phyloP scores from a whole-genome alignment of 2,113 vertebrate species.

The Perognathus longimembris region DNA sequence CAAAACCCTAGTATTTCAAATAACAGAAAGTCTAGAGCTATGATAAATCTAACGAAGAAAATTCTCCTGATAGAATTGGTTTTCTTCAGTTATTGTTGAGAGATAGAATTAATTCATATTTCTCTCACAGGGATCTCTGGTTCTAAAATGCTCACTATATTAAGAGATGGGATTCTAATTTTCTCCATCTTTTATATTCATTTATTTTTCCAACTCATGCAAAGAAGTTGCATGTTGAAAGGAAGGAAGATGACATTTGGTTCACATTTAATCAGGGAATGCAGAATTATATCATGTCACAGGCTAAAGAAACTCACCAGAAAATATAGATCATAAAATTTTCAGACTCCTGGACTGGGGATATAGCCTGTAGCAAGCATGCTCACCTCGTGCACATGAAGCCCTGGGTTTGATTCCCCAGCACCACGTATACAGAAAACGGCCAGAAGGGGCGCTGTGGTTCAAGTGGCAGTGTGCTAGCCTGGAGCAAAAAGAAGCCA shows the following conservation, averaged over 20 bases:
- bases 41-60: neutral
- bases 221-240: neutral
- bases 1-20: too few relatives aligned
- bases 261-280: slow-evolving; percentile 12
- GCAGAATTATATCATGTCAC: neutral
- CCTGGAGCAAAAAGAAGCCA: too few relatives aligned
- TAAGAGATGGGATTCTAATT: neutral
- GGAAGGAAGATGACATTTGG: neutral
- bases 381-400: too few relatives aligned
- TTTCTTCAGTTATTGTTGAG: too few relatives aligned
- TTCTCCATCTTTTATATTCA: neutral
- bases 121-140: neutral
- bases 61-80: too few relatives aligned
- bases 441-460: too few relatives aligned
- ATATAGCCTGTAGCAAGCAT: too few relatives aligned
- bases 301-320: neutral
- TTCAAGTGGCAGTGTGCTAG: too few relatives aligned
- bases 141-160: neutral
- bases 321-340: neutral
- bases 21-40: neutral
- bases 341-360: too few relatives aligned
- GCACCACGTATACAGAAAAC: too few relatives aligned
- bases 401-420: too few relatives aligned
- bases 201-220: neutral
- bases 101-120: neutral